Base-by-base conservation (phyloP, 2,113 vertebrate species). In the Gallinago paraguaiae region DNA sequence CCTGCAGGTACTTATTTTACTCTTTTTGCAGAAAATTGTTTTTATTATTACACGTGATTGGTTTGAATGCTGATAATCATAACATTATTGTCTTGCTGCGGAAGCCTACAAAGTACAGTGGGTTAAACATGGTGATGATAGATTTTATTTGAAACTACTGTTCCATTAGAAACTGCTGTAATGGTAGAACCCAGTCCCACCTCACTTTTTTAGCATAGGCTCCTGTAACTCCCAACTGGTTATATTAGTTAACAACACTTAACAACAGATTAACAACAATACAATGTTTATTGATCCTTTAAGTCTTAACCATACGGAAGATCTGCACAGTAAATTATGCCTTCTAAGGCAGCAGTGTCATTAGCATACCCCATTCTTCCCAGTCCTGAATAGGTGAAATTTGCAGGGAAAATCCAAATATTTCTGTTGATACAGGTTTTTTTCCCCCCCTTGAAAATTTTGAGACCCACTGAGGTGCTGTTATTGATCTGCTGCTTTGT, bases 1-100 rank as follows among this genome's bases (percentile, higher is more conserved):
- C 98, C 98, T 88, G 98, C 98, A 99, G 99, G 99, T 99, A 98
- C 68, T 97, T 97, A 93, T 95, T 92, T 96, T 94, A 68, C 45
- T 94, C 56, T 92, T 80, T 88, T 94, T 95, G 71, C 78, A 75
- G 76, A 82, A 96, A 75, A 71, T 46, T 65, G 5, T 17, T 75
- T 74, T 83, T 85, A 5, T 93, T 89, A 35, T 60, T 90, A 60
- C 57, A 45, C 84, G 80, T 89, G 43, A 9, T 84, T 93, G 71
- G 13, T 95, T 96, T 94, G 68, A 93, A 41, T 53, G 43, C 12
- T 30, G 51, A 56, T 94, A 67, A 78, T 64, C 2, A 1, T 88
- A 91, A 79, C 25, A 10, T 57, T 30, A 13, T 37, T 88, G 53
- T 83, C 63, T 88, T 92, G 18, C 33, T 63, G 3, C 6, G 4